Evolutionary conservation across 92 coral and sea anemone genomes (phyloP).

Genomic region (Epizoanthus stellaris): DNA sequence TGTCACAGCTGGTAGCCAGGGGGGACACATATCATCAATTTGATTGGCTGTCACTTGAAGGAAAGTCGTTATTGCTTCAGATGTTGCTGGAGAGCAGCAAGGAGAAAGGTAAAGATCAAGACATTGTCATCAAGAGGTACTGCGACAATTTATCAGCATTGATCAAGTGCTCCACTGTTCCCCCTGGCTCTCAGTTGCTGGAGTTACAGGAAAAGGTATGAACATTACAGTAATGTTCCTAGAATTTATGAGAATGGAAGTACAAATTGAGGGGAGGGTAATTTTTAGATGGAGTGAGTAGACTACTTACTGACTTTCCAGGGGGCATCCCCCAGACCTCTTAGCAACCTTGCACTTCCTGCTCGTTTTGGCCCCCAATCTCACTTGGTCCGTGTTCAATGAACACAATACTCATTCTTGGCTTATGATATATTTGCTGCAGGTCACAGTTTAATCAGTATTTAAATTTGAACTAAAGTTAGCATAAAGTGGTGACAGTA

Average conservation of each 20-base stretch:
- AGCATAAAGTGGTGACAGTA: background rate
- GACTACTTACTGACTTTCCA: too few species aligned
- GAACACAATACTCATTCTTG: too few species aligned
- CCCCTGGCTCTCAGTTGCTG: conserved; percentile 85
- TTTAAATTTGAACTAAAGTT: too few species aligned
- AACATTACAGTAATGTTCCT: background rate
- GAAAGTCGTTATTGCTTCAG: conserved; percentile 84
- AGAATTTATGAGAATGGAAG: background rate
- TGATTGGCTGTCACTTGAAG: conserved; percentile 83
- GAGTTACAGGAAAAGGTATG: conserved; percentile 94
- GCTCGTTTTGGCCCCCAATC: too few species aligned
- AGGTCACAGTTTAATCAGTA: background rate
- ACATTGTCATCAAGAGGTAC: conserved; percentile 50
- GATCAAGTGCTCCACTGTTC: conserved; percentile 80
- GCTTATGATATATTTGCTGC: too few species aligned
- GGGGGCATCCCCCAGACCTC: too few species aligned
- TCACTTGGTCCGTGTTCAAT: too few species aligned
- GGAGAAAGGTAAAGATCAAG: conserved; percentile 43
- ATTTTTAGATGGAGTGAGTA: too few species aligned
- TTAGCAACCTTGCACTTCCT: too few species aligned
- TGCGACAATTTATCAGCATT: conserved; percentile 92
- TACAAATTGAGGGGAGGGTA: background rate
- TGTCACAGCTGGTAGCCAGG: conserved; percentile 76
- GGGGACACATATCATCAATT: conserved; percentile 88
- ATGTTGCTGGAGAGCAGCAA: conserved; percentile 50